These are phyloP conservation scores for Eublepharis macularius DNA, from an alignment of 2,113 vertebrate species.

Conservation along the genomic window DNA sequence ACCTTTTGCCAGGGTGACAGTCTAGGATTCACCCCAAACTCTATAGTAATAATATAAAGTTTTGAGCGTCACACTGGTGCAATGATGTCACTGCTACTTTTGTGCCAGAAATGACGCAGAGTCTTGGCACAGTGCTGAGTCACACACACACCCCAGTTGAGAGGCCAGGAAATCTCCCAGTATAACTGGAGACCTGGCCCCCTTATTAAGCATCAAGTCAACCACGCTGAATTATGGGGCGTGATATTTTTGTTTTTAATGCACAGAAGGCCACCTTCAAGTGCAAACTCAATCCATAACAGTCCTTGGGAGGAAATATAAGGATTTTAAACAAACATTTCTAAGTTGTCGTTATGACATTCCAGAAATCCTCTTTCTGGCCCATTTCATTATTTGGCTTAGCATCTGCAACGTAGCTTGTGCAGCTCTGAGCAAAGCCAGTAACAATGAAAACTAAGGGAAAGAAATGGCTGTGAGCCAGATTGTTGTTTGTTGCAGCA, in stretches of 20 bases:
- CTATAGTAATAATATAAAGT: too few relatives aligned
- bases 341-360: not conserved
- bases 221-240: not conserved
- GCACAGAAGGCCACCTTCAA: not conserved
- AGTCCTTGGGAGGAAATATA: not conserved
- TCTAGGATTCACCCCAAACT: too few relatives aligned
- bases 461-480: not conserved
- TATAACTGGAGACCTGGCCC: too few relatives aligned
- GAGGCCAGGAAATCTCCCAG: too few relatives aligned
- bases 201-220: too few relatives aligned
- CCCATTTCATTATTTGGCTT: not conserved
- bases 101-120: too few relatives aligned
- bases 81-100: too few relatives aligned
- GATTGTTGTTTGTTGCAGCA: not conserved
- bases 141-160: too few relatives aligned
- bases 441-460: not conserved
- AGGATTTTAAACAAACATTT: slow-evolving; percentile 5
- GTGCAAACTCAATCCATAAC: not conserved
- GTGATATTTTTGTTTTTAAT: not conserved
- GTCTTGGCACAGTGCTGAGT: too few relatives aligned
- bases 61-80: too few relatives aligned
- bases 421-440: not conserved
- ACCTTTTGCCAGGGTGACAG: too few relatives aligned
- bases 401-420: not conserved
- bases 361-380: slow-evolving; percentile 31